Base-by-base conservation (phyloP, 2,113 vertebrate genomes). In the Myotis brandtii region DNA sequence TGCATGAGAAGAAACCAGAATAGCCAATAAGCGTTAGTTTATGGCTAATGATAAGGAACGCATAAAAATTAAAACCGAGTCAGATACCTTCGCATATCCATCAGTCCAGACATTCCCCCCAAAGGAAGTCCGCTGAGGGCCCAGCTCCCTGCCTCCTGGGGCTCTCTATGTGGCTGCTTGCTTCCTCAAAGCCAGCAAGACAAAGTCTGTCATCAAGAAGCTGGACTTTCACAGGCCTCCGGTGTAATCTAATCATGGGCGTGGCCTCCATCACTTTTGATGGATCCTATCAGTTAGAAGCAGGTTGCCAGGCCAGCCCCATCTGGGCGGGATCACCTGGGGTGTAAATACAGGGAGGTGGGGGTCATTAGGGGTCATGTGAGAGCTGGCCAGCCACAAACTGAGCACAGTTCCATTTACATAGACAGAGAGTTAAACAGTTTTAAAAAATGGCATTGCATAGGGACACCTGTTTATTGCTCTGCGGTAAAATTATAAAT, bases 371-470 rank as follows among this genome's bases (percentile, higher is more conserved):
- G 66, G 66, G 73, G 14, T 40, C 25, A 8, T 1, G 1, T 30
- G 2, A 27, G 43, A 46, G 21, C 21, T 11, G 48, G 64, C 73
- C 46, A 5, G 56, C 18, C 46, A 59, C 30, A 13, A 8, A 75
- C 0, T 8, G 11, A 1, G 14, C 7, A 0, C 4, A 12, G 46
- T 3, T 37, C 43, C 43, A 8, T 23, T 13, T 9, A 46, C 3
- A 17, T 3, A 18, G 27, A 54, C 5, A 18, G 27, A 54, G 27
- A n/a, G 2, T 3, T 1, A 5, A 20, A 25, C 30, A 11, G 1
- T 25, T 12, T 43, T 75, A 23, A 17, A 23, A 46, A 50, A 43
- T 1, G 2, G 16, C 4, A 5, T 1, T 3, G 62, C 69, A 32
- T 11, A 34, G 34, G 12, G 67, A 82, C 50, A 4, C 9, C 18